A percentile compares a stretch with the other conserved stretches of the same genome.
Conservation (phyloP, 1,140 invertebrate species). For the Drosophila varians region DNA sequence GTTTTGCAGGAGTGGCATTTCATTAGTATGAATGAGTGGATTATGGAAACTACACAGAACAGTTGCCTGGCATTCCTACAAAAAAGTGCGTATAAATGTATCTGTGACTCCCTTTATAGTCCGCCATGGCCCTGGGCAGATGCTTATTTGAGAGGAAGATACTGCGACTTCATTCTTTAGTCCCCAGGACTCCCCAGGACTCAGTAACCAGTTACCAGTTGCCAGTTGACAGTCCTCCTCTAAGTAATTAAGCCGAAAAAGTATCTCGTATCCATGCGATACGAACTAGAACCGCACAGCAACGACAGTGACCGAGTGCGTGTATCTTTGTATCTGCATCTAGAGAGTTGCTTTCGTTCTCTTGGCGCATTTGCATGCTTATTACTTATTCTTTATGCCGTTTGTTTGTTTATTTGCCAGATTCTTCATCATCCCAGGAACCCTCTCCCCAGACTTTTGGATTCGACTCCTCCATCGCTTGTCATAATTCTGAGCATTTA, state of each 20-base stretch:
- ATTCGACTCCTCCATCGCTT: conserved; percentile 54
- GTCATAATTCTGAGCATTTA: conserved; percentile 68
- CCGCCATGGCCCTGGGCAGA: conserved; percentile 19
- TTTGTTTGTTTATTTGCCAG: conserved; percentile 41
- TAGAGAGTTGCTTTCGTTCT: conserved; percentile 38
- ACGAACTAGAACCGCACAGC: conserved; percentile 5
- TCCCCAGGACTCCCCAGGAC: conserved; percentile 1
- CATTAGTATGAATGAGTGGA: conserved; percentile 10
- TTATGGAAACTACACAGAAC: background rate
- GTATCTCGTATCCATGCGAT: conserved; percentile 57
- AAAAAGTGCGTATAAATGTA: background rate
- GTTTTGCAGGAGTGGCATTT: background rate
- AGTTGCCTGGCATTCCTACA: background rate
- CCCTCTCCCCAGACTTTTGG: conserved; percentile 1
- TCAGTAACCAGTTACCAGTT: background rate
- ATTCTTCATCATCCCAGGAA: background rate
- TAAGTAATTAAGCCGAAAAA: conserved; percentile 66
- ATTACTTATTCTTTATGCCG: conserved; percentile 64
- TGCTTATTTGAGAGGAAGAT: background rate
- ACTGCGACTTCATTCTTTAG: background rate
- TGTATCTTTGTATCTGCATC: conserved; percentile 44
- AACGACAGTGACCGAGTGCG: conserved; percentile 10
- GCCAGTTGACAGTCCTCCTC: background rate
- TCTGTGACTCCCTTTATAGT: conserved; percentile 45
- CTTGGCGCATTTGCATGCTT: conserved; percentile 58